Evolutionary conservation across 2,797 vertebrate species (phyloP).

Genomic region (Harpagifer antarcticus): DNA sequence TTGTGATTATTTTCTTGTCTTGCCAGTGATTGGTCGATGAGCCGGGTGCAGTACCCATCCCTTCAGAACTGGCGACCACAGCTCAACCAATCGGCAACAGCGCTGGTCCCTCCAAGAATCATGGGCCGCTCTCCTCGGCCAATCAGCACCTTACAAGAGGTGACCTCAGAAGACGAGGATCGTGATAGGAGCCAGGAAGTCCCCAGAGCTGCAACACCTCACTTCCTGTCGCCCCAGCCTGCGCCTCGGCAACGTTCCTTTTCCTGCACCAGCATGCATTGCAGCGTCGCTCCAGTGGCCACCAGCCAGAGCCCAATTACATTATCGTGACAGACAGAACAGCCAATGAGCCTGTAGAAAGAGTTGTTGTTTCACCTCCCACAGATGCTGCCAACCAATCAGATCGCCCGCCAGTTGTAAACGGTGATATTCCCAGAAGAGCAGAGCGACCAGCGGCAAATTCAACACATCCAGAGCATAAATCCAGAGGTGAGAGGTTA

Average conservation of each 20-base stretch:
- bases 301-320: constrained; percentile 78
- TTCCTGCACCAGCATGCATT: constrained; percentile 87
- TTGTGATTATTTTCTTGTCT: constrained; percentile 34
- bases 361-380: constrained; percentile 66
- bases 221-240: constrained; percentile 85
- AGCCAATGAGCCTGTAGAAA: constrained; percentile 75
- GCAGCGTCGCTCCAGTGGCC: constrained; percentile 80
- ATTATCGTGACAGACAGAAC: constrained; percentile 71
- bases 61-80: constrained; percentile 85
- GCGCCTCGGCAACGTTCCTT: constrained; percentile 86
- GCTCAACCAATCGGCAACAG: constrained; percentile 85
- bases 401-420: constrained; percentile 48
- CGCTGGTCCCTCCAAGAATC: constrained; percentile 85
- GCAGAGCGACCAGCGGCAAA: constrained; percentile 51
- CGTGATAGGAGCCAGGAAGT: constrained; percentile 77
- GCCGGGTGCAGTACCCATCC: constrained; percentile 75
- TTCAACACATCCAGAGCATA: constrained; percentile 66
- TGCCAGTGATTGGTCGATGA: constrained; percentile 82
- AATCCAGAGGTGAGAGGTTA: constrained; percentile 71
- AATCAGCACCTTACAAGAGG: constrained; percentile 88
- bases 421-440: constrained; percentile 21
- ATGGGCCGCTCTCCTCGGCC: constrained; percentile 84
- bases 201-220: constrained; percentile 75
- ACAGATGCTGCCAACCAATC: constrained; percentile 54
- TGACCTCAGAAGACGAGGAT: constrained; percentile 88